These are phyloP conservation scores for Ephestia elutella DNA, from an alignment of 1,140 invertebrate species.

Conservation along the genomic window DNA sequence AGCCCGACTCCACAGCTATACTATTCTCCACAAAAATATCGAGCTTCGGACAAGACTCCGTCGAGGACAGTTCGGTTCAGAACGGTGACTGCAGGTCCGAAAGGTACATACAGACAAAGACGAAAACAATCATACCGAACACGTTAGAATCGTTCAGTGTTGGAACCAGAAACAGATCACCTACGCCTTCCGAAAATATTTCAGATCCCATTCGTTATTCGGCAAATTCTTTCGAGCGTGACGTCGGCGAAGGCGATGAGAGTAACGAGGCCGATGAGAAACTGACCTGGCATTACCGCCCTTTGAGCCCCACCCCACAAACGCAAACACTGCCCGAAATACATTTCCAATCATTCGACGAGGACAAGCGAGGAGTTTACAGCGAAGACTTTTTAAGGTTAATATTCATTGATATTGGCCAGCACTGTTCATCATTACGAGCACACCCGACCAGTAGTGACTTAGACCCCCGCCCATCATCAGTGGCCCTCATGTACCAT, in stretches of 20 bases:
- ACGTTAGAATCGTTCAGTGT: constrained; percentile 56
- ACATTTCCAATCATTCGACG: constrained; percentile 70
- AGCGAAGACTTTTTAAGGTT: constrained; percentile 73
- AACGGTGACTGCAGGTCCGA: constrained; percentile 55
- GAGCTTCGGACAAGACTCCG: constrained; percentile 70
- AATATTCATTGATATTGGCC: constrained; percentile 49
- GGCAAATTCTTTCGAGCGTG: constrained; percentile 37
- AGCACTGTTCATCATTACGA: constrained; percentile 30
- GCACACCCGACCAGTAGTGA: constrained; percentile 41
- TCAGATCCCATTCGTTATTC: constrained; percentile 39
- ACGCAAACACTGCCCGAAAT: constrained; percentile 57
- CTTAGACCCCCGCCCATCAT: constrained; percentile 31
- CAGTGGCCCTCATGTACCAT: constrained; percentile 30
- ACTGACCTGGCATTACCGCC: constrained; percentile 64
- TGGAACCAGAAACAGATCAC: constrained; percentile 50
- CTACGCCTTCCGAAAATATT: constrained; percentile 46
- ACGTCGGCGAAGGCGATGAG: constrained; percentile 26
- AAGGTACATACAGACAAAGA: constrained; percentile 52
- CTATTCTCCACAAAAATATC: constrained; percentile 73
- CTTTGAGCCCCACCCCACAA: constrained; percentile 46
- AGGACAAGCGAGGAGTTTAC: constrained; percentile 49
- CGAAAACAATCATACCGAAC: constrained; percentile 63
- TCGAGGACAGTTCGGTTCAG: constrained; percentile 45
- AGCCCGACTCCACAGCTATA: constrained; percentile 58
- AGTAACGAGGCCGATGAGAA: constrained; percentile 45